Base-by-base conservation (phyloP, 1,140 invertebrate species). In the Cydia amplana region DNA sequence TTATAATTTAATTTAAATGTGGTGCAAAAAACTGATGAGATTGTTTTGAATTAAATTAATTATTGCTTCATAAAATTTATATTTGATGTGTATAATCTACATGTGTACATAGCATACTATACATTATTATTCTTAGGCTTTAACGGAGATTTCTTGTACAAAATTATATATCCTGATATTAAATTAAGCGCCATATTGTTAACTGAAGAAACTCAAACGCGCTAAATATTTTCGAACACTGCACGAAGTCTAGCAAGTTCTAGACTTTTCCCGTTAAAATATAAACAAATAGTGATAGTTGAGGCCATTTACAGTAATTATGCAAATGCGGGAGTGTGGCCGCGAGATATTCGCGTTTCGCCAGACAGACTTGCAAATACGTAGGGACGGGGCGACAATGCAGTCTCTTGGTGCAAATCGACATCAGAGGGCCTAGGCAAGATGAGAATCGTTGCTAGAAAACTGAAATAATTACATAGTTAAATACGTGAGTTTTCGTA, bases 331-430 rank as follows among this genome's bases (percentile, higher is more conserved):
- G 95, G 32, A 95, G 94, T 60, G 95, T 94, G 95, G 97, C 96
- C 76, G 95, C 94, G 79, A 96, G 95, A n/a, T 97, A 90, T 40
- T 96, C 90, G 46, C 95, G 95, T 87, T 98, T 97, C 95, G 97
- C 96, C 79, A 95, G 94, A 67, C 55, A 60, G 55, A 60, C 55
- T 18, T 23, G 55, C 55, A 23, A 60, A 55, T 55, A 0, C n/a
- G 18, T 60, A 23, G 20, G n/a, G 49, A 51, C 4, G 49, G 49
- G 18, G 5, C 18, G 16, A 6, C 18, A 4, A 6, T 55, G 55
- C 9, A 60, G 20, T 23, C 14, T 46, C 43, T 36, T 7, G 32
- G 6, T 36, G 7, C 7, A 36, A 36, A 36, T 36, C 7, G 32
- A 46, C 43, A 46, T 14, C 1, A 46, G 32, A 9, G 32, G 32